Conservation (phyloP, 2,888 invertebrate species). For the Cryptus viduatorius region DNA sequence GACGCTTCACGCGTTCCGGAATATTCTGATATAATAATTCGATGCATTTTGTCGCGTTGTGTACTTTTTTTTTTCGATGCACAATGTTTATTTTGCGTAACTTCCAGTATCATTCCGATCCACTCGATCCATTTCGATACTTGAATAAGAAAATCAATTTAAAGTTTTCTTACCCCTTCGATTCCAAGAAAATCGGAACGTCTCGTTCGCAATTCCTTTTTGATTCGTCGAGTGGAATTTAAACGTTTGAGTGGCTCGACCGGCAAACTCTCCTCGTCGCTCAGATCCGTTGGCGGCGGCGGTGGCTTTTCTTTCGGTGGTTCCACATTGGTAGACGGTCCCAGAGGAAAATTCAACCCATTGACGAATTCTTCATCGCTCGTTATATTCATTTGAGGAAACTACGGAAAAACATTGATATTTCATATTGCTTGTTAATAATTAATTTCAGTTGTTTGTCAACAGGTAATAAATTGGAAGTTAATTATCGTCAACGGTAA, state of each 20-base stretch:
- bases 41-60: neutral
- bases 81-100: too few species aligned
- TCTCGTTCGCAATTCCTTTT: constrained; percentile 93
- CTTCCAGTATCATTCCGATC: too few species aligned
- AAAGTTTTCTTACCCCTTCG: constrained; percentile 86
- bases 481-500: too few species aligned
- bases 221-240: constrained; percentile 94
- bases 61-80: too few species aligned
- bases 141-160: neutral
- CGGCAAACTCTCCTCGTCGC: constrained; percentile 84
- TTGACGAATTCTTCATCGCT: constrained; percentile 82
- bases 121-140: too few species aligned
- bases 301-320: constrained; percentile 95
- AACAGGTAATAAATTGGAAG: too few species aligned
- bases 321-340: constrained; percentile 88
- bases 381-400: constrained; percentile 81
- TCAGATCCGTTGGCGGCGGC: constrained; percentile 89
- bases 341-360: constrained; percentile 86
- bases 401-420: constrained; percentile 72
- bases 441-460: too few species aligned
- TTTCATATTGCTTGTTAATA: neutral
- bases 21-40: neutral
- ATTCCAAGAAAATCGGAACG: constrained; percentile 94
- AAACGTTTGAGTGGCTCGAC: constrained; percentile 89
- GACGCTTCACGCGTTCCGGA: neutral